A percentile compares a stretch with the other conserved stretches of the same genome.
These are phyloP conservation scores for Bovichtus diacanthus DNA, from an alignment of 2,797 vertebrate genomes.

Conservation along the genomic window DNA sequence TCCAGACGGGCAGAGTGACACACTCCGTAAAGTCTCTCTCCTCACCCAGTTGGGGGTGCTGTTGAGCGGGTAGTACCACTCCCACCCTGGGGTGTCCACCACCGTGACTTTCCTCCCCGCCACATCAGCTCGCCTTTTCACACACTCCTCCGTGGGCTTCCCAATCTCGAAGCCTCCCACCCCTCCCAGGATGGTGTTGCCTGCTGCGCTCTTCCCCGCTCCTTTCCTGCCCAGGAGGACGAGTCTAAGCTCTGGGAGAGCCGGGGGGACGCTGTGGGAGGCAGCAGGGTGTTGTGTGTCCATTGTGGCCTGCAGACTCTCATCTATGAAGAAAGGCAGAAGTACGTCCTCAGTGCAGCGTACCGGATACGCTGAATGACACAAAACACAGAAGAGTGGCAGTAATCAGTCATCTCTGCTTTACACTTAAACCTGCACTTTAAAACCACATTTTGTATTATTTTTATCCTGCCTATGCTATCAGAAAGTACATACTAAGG, in stretches of 20 bases:
- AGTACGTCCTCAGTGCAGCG: slow-evolving; percentile 74
- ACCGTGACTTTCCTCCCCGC: slow-evolving; percentile 73
- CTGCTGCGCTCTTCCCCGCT: slow-evolving; percentile 80
- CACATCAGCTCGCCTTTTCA: slow-evolving; percentile 73
- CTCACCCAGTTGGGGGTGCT: slow-evolving; percentile 83
- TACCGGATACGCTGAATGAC: slow-evolving; percentile 59
- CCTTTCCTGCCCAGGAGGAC: slow-evolving; percentile 85
- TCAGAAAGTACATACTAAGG: background rate
- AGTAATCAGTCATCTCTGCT: slow-evolving; percentile 20
- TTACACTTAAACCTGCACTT: background rate
- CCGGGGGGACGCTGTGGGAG: background rate
- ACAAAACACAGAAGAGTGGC: slow-evolving; percentile 46
- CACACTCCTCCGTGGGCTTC: slow-evolving; percentile 84
- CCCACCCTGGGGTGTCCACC: slow-evolving; percentile 87
- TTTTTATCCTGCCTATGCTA: background rate
- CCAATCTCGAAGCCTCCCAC: slow-evolving; percentile 72
- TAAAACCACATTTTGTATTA: background rate
- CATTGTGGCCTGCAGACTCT: slow-evolving; percentile 62
- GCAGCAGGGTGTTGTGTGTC: slow-evolving; percentile 4
- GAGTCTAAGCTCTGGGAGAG: slow-evolving; percentile 75
- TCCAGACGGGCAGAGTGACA: slow-evolving; percentile 80
- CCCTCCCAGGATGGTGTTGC: slow-evolving; percentile 80
- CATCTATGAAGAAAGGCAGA: slow-evolving; percentile 73
- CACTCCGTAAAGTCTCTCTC: slow-evolving; percentile 79
- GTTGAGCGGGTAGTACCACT: slow-evolving; percentile 86